phyloP scores from a whole-genome alignment of 2,888 invertebrate genomes.

The Parnassius smintheus region DNA sequence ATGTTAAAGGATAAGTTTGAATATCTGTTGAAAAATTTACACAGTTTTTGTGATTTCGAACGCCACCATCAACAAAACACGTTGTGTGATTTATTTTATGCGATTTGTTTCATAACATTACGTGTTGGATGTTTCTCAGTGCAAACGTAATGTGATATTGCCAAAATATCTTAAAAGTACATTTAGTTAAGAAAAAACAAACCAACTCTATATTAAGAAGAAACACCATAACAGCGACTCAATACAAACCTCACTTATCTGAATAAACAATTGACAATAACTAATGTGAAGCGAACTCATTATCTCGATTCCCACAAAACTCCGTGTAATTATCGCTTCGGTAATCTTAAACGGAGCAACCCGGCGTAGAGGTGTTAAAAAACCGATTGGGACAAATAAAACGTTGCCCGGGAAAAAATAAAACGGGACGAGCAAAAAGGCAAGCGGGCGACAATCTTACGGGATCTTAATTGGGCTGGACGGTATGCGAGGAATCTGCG shows the following conservation, averaged over 20 bases:
- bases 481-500: slow-evolving; percentile 61
- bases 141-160: too few species aligned
- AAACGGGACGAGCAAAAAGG: slow-evolving; percentile 35
- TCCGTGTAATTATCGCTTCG: slow-evolving; percentile 39
- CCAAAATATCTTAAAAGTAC: not conserved
- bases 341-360: slow-evolving; percentile 37
- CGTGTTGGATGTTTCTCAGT: too few species aligned
- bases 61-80: too few species aligned
- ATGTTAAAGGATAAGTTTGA: too few species aligned
- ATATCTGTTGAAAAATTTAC: too few species aligned
- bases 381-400: slow-evolving; percentile 49
- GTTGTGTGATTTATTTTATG: too few species aligned
- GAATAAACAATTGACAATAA: slow-evolving; percentile 32
- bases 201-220: not conserved
- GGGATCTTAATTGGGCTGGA: slow-evolving; percentile 71
- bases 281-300: slow-evolving; percentile 47
- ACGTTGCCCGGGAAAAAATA: slow-evolving; percentile 30
- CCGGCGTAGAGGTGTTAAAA: slow-evolving; percentile 52
- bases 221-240: slow-evolving; percentile 8
- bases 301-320: slow-evolving; percentile 42
- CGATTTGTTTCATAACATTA: too few species aligned
- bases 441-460: slow-evolving; percentile 60
- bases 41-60: too few species aligned
- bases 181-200: slow-evolving; percentile 7
- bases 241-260: slow-evolving; percentile 12